phyloP scores from a whole-genome alignment of 2,113 vertebrate species.

The Lagopus leucura region DNA sequence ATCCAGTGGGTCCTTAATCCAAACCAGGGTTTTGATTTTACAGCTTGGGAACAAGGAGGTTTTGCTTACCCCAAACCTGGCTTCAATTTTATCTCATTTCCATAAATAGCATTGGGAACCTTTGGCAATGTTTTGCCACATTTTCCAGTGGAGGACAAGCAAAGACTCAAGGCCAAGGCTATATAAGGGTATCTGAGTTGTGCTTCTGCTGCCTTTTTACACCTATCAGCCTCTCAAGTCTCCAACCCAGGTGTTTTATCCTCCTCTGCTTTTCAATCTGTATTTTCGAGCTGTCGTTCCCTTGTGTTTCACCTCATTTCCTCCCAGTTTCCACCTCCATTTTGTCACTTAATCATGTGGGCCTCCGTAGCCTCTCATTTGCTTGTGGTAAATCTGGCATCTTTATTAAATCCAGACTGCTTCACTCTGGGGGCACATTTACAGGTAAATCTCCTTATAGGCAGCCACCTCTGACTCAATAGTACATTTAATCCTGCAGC shows the following conservation, averaged over 20 bases:
- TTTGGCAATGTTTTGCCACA: slow-evolving; percentile 48
- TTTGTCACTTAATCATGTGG: slow-evolving; percentile 55
- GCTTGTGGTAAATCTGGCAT: slow-evolving; percentile 57
- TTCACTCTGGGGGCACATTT: slow-evolving; percentile 37
- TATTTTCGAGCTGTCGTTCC: slow-evolving; percentile 32
- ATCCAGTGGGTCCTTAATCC: slow-evolving; percentile 41
- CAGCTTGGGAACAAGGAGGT: slow-evolving; percentile 37
- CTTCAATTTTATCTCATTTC: slow-evolving; percentile 73
- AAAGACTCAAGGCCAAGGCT: slow-evolving; percentile 27
- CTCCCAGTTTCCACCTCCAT: slow-evolving; percentile 52
- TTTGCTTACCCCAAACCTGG: slow-evolving; percentile 66
- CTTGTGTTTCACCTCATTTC: slow-evolving; percentile 55
- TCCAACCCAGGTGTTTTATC: slow-evolving; percentile 19
- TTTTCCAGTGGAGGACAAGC: slow-evolving; percentile 31
- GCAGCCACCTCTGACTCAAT: slow-evolving; percentile 42
- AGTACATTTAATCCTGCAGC: slow-evolving; percentile 12
- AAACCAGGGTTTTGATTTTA: slow-evolving; percentile 63
- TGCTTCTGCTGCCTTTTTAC: neutral
- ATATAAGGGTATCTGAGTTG: neutral
- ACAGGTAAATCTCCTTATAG: slow-evolving; percentile 58
- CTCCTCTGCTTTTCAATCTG: neutral
- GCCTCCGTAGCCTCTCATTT: slow-evolving; percentile 45
- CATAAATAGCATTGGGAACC: slow-evolving; percentile 64
- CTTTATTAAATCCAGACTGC: slow-evolving; percentile 70
- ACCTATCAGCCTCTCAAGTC: neutral